Evolutionary conservation across 1,140 invertebrate genomes (phyloP).

Genomic region (Drosophila biarmipes): DNA sequence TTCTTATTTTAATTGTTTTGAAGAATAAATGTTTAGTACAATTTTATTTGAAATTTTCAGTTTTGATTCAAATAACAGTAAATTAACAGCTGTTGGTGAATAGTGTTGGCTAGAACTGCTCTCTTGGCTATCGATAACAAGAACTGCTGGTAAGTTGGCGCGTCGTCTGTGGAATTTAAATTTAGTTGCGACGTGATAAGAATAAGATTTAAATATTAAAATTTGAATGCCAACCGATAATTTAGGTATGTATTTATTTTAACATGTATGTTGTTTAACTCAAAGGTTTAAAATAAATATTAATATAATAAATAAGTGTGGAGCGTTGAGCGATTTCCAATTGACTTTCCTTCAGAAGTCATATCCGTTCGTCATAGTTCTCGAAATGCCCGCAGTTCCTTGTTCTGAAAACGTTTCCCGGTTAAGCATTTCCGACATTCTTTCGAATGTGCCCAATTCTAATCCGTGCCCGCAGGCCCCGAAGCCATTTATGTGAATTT

Average conservation of each 20-base stretch:
- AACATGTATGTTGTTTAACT: neutral
- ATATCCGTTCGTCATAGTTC: constrained; percentile 27
- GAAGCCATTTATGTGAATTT: constrained; percentile 49
- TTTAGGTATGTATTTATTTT: no score
- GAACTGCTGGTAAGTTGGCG: neutral
- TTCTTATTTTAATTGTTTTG: no score
- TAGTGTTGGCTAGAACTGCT: neutral
- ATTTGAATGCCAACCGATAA: no score
- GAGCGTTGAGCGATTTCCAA: neutral
- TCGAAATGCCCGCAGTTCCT: constrained; percentile 31
- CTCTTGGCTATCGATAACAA: neutral
- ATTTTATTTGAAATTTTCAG: neutral
- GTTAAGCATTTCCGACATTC: constrained; percentile 30
- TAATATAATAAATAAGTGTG: no score
- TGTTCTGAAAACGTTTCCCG: constrained; percentile 8
- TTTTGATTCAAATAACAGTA: no score
- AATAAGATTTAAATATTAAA: neutral
- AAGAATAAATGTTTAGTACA: neutral
- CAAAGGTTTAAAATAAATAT: no score
- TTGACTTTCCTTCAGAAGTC: constrained; percentile 13
- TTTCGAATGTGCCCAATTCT: constrained; percentile 16
- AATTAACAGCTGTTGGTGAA: neutral
- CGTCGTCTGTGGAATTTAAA: neutral
- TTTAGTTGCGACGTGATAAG: neutral
- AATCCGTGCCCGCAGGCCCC: constrained; percentile 7